These are phyloP conservation scores for Cheiracanthium punctorium DNA, from an alignment of 2,888 invertebrate genomes.

Conservation along the genomic window DNA sequence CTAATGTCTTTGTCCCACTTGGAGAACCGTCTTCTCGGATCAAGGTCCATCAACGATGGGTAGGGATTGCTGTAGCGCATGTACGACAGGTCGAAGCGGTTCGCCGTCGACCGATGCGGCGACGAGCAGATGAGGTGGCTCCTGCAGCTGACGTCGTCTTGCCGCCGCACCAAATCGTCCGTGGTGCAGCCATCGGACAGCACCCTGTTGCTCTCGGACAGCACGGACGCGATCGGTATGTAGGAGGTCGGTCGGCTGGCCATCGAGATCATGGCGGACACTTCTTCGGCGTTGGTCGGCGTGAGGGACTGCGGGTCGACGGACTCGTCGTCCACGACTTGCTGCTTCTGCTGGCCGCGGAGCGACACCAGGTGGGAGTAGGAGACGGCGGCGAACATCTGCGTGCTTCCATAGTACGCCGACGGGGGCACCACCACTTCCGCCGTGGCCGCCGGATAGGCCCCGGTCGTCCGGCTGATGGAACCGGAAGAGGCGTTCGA, in stretches of 20 bases:
- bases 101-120: conserved; percentile 19
- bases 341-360: conserved; percentile 44
- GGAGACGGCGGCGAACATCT: conserved; percentile 66
- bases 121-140: conserved; percentile 34
- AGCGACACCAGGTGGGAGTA: conserved; percentile 68
- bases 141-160: conserved; percentile 28
- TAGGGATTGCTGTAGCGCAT: conserved; percentile 55
- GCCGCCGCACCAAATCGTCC: conserved; percentile 30
- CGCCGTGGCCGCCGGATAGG: conserved; percentile 24
- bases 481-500: conserved; percentile 33
- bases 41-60: conserved; percentile 44
- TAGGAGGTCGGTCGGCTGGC: conserved; percentile 34
- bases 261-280: conserved; percentile 68
- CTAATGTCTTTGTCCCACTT: conserved; percentile 55
- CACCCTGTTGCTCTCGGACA: conserved; percentile 65
- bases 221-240: conserved; percentile 55
- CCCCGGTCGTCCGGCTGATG: conserved; percentile 26
- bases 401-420: conserved; percentile 68
- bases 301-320: conserved; percentile 65
- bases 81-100: conserved; percentile 46
- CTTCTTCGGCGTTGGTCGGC: conserved; percentile 69
- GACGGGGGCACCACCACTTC: conserved; percentile 49
- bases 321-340: conserved; percentile 52
- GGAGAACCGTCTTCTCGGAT: conserved; percentile 43
- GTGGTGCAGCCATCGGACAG: conserved; percentile 47